These are phyloP conservation scores for Patella ulyssiponensis DNA, from an alignment of 2,888 invertebrate species.

Conservation along the genomic window DNA sequence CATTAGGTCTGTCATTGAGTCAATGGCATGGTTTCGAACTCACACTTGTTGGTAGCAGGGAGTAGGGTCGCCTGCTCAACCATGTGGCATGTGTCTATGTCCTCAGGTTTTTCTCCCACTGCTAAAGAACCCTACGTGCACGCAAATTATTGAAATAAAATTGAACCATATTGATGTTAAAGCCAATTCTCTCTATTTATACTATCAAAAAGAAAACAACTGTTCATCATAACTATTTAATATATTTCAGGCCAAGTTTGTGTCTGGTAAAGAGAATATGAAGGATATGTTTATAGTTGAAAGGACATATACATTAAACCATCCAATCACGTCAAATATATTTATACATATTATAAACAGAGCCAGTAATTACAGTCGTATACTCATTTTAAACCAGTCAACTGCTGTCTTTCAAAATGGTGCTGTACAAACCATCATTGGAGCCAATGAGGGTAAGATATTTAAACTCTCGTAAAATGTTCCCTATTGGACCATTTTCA, in stretches of 20 bases:
- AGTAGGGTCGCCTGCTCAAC: too few species aligned
- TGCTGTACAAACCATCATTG: conserved; percentile 54
- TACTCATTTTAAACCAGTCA: conserved; percentile 42
- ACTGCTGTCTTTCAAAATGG: conserved; percentile 60
- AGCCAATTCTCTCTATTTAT: too few species aligned
- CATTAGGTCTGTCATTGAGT: too few species aligned
- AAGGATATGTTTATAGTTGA: conserved; percentile 46
- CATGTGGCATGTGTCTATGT: too few species aligned
- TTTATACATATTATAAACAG: conserved; percentile 48
- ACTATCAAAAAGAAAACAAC: too few species aligned
- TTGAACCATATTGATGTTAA: too few species aligned
- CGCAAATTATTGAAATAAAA: too few species aligned
- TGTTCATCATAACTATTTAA: too few species aligned
- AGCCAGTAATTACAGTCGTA: conserved; percentile 45
- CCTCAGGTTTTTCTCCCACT: too few species aligned
- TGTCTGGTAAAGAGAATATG: conserved; percentile 33
- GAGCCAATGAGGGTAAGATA: not conserved
- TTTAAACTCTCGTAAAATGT: not conserved
- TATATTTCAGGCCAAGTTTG: conserved; percentile 39
- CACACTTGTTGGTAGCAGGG: too few species aligned
- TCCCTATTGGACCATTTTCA: not conserved
- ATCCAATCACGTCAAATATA: conserved; percentile 38
- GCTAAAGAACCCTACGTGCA: too few species aligned
- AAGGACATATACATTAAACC: conserved; percentile 48
- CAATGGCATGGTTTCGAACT: too few species aligned